Percentiles rank a stretch among this genome's conserved stretches.
These are phyloP conservation scores for Furnarius figulus DNA, from an alignment of 2,113 vertebrate genomes.

Conservation along the genomic window DNA sequence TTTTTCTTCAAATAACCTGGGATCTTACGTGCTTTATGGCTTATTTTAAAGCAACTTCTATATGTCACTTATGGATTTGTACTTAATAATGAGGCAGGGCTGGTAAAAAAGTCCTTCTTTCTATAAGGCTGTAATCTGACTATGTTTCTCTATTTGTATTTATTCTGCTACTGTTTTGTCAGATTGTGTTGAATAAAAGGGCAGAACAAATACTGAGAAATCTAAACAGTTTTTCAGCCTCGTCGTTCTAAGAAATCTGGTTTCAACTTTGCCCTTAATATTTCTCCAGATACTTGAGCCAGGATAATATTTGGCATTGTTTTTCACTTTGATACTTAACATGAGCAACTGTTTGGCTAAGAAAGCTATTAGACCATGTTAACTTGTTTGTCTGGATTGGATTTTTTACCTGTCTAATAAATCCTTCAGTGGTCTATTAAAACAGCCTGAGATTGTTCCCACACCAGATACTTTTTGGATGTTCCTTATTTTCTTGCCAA, in stretches of 20 bases:
- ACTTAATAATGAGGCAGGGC: not conserved
- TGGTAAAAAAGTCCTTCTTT: not conserved
- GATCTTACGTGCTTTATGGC: not conserved
- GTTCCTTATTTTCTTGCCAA: not conserved
- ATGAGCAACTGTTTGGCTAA: not conserved
- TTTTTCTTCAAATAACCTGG: not conserved
- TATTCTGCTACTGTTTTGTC: not conserved
- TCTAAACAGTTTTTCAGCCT: not conserved
- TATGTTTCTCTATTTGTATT: not conserved
- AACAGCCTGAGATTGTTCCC: not conserved
- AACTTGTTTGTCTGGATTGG: not conserved
- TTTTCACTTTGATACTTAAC: not conserved
- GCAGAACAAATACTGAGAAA: not conserved
- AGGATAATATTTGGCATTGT: not conserved
- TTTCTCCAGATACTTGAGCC: not conserved
- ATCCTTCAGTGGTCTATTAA: not conserved
- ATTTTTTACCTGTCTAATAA: not conserved
- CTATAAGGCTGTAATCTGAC: not conserved
- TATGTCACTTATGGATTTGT: not conserved
- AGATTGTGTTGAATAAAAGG: not conserved
- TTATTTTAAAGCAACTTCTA: not conserved
- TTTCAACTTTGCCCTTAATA: not conserved
- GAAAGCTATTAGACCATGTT: not conserved
- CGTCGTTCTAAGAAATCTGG: not conserved
- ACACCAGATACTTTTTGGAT: not conserved